Base-by-base conservation (phyloP, 1,140 invertebrate genomes). In the Hylyphantes graminicola region DNA sequence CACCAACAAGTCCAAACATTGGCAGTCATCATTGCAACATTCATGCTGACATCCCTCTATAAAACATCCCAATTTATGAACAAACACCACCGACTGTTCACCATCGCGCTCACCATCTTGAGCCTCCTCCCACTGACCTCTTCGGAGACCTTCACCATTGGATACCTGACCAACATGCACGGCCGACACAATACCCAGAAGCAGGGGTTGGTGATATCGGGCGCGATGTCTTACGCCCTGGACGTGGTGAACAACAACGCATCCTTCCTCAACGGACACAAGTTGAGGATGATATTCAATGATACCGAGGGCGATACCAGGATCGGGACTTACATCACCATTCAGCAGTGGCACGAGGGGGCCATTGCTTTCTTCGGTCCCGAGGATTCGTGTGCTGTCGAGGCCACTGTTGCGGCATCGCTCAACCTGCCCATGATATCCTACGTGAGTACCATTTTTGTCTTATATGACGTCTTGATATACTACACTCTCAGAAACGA, bases 381-480 rank as follows among this genome's bases (percentile, higher is more conserved):
- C 0, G 97, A 99, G 90, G 96, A 96, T 67, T 94, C 94, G 11
- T 99, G 97, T 90, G 92, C 94, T 87, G 96, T 97, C 4, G 97
- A 99, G 90, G 97, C 97, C 7, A 96, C 96, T 85, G 94, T 99
- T 77, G 95, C 97, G 11, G 95, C 97, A 87, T 94, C 97, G 11
- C 93, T 95, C 88, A 98, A 99, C 90, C 93, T 98, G 89, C 97
- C 97, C 53, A 98, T 99, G 95, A 97, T 99, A 89, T 97, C 96
- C 88, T 98, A 98, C 91, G 97, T 98, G 91, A 95, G 96, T 94
- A 75, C 59, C 15, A 35, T 50, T 70, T 70, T 35, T 35, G 35
- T 35, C 35, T n/a, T n/a, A n/a, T n/a, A n/a, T n/a, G n/a, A n/a
- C n/a, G n/a, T n/a, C n/a, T n/a, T n/a, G n/a, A n/a, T n/a, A n/a